A percentile compares a stretch with the other conserved stretches of the same genome.
Conservation (phyloP, 2,888 invertebrate genomes). For the Marasmarcha lunaedactyla region DNA sequence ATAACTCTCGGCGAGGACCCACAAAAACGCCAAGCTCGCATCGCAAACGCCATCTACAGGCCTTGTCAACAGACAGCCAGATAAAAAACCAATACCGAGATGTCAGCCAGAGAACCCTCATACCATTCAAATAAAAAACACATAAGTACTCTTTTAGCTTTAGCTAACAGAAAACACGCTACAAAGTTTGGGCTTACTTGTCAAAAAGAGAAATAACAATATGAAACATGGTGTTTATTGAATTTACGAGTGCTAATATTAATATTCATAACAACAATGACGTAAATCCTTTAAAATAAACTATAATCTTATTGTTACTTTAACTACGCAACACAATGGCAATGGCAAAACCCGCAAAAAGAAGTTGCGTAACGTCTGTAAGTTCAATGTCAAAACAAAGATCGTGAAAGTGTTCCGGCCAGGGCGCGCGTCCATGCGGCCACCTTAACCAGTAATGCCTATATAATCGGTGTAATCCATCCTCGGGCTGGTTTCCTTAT, state of each 20-base stretch:
- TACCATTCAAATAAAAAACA: too few relatives aligned
- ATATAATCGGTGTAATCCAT: conserved; percentile 66
- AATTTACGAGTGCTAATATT: too few relatives aligned
- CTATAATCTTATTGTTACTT: too few relatives aligned
- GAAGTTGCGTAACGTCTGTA: conserved; percentile 45
- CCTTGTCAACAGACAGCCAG: conserved; percentile 33
- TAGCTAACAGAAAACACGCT: too few relatives aligned
- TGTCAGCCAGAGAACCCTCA: too few relatives aligned
- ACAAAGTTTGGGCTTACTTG: too few relatives aligned
- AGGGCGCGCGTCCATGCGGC: conserved; percentile 25
- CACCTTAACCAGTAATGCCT: conserved; percentile 44
- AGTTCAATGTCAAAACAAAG: conserved; percentile 66
- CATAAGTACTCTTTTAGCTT: too few relatives aligned
- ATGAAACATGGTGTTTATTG: too few relatives aligned
- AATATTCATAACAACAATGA: too few relatives aligned
- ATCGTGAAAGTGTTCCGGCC: conserved; percentile 50
- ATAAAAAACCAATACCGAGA: conserved; percentile 44
- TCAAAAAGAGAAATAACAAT: too few relatives aligned
- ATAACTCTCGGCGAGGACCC: conserved; percentile 20
- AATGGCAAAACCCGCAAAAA: conserved; percentile 41
- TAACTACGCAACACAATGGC: conserved; percentile 30
- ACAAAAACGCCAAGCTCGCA: conserved; percentile 42
- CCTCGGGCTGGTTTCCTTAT: conserved; percentile 58
- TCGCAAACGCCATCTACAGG: conserved; percentile 44
- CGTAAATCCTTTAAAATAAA: too few relatives aligned